Evolutionary conservation across 2,113 vertebrate genomes (phyloP), one percentile per base, ranked within the genome.

Genomic region (Oophaga pumilio): DNA sequence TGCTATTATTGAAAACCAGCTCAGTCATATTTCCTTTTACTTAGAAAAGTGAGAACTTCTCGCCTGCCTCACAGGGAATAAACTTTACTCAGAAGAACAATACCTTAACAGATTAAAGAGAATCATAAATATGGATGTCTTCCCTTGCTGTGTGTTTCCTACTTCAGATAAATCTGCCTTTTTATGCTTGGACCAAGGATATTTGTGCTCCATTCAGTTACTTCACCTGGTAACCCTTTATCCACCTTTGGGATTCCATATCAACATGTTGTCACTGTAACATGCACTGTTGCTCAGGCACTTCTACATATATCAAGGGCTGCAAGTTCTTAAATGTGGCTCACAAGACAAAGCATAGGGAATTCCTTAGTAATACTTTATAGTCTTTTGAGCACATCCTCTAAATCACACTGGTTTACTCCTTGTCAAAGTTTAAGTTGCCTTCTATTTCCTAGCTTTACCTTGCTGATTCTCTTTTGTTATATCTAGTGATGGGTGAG

Each of bases 11-110:
- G 87, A 88, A 86, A 82, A 76, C 59, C 80, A 68, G 87, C 81
- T 88, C 87, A 88, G 80, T 88, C 80, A 84, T 83, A 88, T 84
- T 88, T 88, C 81, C 71, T 88, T 88, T 88, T 88, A 84, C 87
- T 88, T 84, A 88, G 80, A 88, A 84, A 88, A 84, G 87, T 88
- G 87, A 88, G 87, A 88, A 77, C 59, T 83, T 81, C 71, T 88
- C 68, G 56, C 71, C 80, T 84, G 80, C 73, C 79, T 88, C 87
- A 66, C 71, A 88, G 87, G 87, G 87, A 88, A 88, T 88, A 83
- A 88, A 84, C 87, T 88, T 88, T 88, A 84, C 81, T 83, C 79
- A 77, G 69, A 88, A 84, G 80, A 88, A 88, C 87, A 88, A 88
- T 88, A 88, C 87, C 79, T 57, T 82, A 88, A 82, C 87, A 88